Conservation (phyloP, 2,797 vertebrate species). For the Coregonus suidteri region DNA sequence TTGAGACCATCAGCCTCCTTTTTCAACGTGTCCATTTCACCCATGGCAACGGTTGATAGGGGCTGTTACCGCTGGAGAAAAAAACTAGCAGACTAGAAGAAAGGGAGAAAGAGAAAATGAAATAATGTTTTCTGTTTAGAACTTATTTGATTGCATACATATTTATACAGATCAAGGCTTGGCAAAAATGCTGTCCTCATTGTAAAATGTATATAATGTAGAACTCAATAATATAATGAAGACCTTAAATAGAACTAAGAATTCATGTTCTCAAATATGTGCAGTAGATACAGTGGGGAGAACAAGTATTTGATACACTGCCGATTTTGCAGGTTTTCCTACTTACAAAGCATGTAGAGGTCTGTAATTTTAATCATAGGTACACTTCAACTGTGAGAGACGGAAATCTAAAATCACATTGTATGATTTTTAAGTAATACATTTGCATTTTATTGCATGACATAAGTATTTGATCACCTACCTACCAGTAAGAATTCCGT, state of each 20-base stretch:
- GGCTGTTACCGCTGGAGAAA: conserved; percentile 46
- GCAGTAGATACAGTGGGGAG: background rate
- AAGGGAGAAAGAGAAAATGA: background rate
- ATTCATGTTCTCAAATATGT: background rate
- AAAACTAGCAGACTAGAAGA: background rate
- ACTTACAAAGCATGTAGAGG: too few species aligned
- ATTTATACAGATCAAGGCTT: background rate
- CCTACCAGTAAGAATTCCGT: too few species aligned
- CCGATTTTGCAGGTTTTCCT: too few species aligned
- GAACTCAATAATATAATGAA: background rate
- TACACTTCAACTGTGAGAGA: too few species aligned
- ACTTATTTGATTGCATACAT: background rate
- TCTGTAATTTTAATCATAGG: too few species aligned
- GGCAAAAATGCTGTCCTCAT: background rate
- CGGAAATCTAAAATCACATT: too few species aligned
- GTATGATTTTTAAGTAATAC: too few species aligned
- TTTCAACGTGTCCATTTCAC: conserved; percentile 91
- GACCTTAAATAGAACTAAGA: background rate
- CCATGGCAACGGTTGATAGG: conserved; percentile 66
- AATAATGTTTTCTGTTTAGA: background rate
- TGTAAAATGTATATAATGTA: background rate
- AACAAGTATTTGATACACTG: too few species aligned
- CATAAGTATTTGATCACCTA: too few species aligned
- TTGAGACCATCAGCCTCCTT: conserved; percentile 93
- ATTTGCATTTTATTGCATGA: too few species aligned